Conservation (phyloP, 2,888 invertebrate genomes). For the Heteromurus nitidus region DNA sequence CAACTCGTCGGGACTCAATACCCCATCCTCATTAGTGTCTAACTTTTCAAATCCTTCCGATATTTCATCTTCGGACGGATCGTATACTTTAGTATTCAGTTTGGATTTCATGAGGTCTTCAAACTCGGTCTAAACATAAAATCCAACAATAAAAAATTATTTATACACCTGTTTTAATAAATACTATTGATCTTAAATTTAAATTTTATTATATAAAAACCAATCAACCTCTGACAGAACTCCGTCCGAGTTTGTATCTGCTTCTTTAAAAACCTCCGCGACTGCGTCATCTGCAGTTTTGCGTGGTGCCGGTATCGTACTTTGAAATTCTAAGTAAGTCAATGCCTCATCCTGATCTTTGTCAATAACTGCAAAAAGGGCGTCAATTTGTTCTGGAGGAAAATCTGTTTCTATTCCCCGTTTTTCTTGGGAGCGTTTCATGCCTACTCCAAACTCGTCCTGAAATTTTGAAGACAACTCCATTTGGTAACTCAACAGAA, state of each 20-base stretch:
- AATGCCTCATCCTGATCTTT: constrained; percentile 46
- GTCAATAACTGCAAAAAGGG: constrained; percentile 50
- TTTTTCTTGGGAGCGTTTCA: constrained; percentile 35
- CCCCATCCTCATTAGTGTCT: constrained; percentile 48
- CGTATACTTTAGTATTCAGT: constrained; percentile 1
- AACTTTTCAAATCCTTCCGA: constrained; percentile 48
- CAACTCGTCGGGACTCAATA: constrained; percentile 53
- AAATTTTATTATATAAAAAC: background rate
- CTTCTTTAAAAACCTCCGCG: constrained; percentile 30
- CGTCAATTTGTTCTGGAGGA: constrained; percentile 44
- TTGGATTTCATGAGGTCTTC: constrained; percentile 27
- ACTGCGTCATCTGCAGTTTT: constrained; percentile 28
- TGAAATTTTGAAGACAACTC: no score
- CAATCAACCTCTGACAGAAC: constrained; percentile 40
- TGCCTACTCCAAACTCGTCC: constrained; percentile 34
- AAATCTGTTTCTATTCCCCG: background rate
- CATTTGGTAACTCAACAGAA: no score
- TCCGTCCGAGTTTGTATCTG: constrained; percentile 45
- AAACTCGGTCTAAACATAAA: constrained; percentile 48
- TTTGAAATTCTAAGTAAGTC: constrained; percentile 60
- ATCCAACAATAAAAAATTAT: background rate
- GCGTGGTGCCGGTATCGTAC: constrained; percentile 33
- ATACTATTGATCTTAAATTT: background rate
- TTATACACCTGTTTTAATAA: background rate
- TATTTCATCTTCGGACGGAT: constrained; percentile 29